Conservation (phyloP, 2,888 invertebrate species). For the Galeopsomyia nigrocyanea region DNA sequence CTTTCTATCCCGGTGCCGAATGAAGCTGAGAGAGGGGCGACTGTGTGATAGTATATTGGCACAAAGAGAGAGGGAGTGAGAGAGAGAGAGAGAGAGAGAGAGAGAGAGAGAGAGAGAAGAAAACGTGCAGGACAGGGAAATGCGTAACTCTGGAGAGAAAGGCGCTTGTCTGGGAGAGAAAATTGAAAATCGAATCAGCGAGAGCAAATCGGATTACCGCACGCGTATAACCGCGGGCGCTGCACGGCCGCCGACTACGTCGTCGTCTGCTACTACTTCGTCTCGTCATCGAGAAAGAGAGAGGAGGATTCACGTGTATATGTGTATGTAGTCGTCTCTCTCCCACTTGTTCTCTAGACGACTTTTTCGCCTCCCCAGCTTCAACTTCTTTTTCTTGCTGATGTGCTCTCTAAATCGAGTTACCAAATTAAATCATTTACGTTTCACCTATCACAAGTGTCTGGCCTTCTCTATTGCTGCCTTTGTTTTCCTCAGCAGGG, state of each 20-base stretch:
- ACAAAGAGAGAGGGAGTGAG: constrained; percentile 18
- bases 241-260: constrained; percentile 3
- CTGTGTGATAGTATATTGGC: background rate
- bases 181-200: constrained; percentile 63
- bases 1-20: background rate
- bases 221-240: constrained; percentile 57
- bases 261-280: background rate
- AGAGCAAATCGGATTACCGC: constrained; percentile 60
- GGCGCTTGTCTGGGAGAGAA: constrained; percentile 54
- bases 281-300: constrained; percentile 11
- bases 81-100: no score
- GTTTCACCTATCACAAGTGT: constrained; percentile 42
- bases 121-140: constrained; percentile 51
- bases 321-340: background rate
- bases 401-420: constrained; percentile 36
- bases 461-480: constrained; percentile 4
- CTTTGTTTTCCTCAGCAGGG: constrained; percentile 24
- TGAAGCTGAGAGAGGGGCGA: background rate
- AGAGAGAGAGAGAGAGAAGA: no score
- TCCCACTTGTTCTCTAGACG: background rate
- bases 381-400: constrained; percentile 35
- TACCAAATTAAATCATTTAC: constrained; percentile 54
- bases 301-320: background rate
- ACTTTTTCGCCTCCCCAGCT: constrained; percentile 9
- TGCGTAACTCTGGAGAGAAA: constrained; percentile 55